Percentiles rank a stretch among this genome's conserved stretches.
These are phyloP conservation scores for Pseudomyrmex cubaensis DNA, from an alignment of 1,140 invertebrate genomes.

Conservation along the genomic window DNA sequence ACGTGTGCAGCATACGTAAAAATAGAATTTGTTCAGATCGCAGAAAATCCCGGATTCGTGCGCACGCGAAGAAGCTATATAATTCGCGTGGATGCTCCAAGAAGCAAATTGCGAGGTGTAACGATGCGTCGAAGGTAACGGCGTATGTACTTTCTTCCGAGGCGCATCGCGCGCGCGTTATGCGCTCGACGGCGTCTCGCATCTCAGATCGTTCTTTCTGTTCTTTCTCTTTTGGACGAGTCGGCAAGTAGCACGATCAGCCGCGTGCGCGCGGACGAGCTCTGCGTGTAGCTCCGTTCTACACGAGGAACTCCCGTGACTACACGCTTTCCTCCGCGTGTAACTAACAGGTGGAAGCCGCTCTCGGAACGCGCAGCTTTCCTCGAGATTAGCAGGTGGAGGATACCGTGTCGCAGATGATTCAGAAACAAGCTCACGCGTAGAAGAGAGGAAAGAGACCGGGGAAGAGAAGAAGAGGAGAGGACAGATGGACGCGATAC, in stretches of 20 bases:
- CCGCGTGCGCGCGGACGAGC: conserved; percentile 7
- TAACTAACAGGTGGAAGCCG: conserved; percentile 72
- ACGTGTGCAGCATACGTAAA: background rate
- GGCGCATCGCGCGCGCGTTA: conserved; percentile 6
- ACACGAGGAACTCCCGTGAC: conserved; percentile 65
- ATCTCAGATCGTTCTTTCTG: background rate
- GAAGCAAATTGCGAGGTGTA: conserved; percentile 33
- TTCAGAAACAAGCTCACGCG: conserved; percentile 50
- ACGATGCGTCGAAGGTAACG: conserved; percentile 51
- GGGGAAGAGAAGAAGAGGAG: background rate
- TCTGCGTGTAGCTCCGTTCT: conserved; percentile 40
- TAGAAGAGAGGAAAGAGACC: conserved; percentile 65
- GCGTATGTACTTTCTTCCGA: conserved; percentile 41
- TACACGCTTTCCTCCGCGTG: conserved; percentile 65
- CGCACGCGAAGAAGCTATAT: conserved; percentile 5
- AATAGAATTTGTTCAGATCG: background rate
- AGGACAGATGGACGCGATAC: conserved; percentile 62
- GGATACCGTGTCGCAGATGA: conserved; percentile 63
- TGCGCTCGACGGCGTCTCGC: conserved; percentile 6
- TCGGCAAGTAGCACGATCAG: conserved; percentile 40
- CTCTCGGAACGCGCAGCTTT: conserved; percentile 65
- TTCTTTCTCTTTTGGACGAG: background rate
- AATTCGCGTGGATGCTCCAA: conserved; percentile 9
- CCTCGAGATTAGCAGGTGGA: conserved; percentile 70
- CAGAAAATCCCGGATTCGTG: background rate